Percentiles rank a stretch among this genome's conserved stretches.
Evolutionary conservation across 2,797 vertebrate genomes (phyloP).

Genomic region (Danio jaintianensis): DNA sequence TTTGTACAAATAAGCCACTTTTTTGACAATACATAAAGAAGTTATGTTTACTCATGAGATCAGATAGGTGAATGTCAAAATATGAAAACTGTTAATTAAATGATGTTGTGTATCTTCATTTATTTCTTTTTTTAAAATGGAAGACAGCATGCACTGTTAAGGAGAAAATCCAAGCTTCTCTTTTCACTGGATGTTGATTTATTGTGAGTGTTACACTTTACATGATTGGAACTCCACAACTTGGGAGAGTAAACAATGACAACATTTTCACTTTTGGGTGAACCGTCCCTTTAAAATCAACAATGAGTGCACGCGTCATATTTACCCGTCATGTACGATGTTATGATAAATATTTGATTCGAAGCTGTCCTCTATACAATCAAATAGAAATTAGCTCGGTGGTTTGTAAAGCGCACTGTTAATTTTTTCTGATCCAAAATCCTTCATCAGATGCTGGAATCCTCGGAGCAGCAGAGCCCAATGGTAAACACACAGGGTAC

Average conservation of each 20-base stretch:
- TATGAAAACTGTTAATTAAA: too few species aligned
- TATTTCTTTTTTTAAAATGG: not conserved
- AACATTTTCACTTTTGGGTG: slow-evolving; percentile 10
- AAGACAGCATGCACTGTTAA: not conserved
- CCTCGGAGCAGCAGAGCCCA: slow-evolving; percentile 29
- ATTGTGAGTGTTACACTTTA: slow-evolving; percentile 5
- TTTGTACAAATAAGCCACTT: too few species aligned
- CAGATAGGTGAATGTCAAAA: too few species aligned
- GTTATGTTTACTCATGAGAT: too few species aligned
- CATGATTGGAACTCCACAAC: not conserved
- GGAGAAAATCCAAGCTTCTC: not conserved
- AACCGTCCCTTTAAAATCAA: slow-evolving; percentile 17
- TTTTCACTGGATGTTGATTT: slow-evolving; percentile 9
- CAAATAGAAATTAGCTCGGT: slow-evolving; percentile 31
- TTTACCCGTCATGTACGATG: not conserved
- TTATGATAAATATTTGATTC: slow-evolving; percentile 14
- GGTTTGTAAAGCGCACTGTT: slow-evolving; percentile 28
- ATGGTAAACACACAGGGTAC: slow-evolving; percentile 47
- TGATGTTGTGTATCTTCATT: too few species aligned
- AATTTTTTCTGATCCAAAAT: slow-evolving; percentile 19
- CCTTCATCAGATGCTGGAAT: slow-evolving; percentile 36
- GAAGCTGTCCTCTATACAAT: slow-evolving; percentile 24
- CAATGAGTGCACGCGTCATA: not conserved
- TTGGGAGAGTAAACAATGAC: slow-evolving; percentile 15
- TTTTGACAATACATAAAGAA: too few species aligned